Evolutionary conservation across 2,797 vertebrate species (phyloP).

Genomic region (Falco cherrug): DNA sequence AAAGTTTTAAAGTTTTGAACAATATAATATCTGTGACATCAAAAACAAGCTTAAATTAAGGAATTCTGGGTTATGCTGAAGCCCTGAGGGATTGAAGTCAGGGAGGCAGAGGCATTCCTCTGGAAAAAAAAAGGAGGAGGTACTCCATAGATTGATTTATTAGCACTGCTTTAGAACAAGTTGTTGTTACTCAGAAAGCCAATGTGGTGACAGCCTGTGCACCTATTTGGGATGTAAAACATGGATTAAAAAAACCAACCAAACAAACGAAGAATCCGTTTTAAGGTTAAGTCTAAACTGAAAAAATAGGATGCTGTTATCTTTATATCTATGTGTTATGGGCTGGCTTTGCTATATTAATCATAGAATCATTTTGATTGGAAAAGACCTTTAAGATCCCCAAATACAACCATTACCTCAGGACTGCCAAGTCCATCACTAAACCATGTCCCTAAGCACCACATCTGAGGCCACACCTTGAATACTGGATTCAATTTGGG

Average conservation of each 20-base stretch:
- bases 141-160: not conserved
- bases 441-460: no score
- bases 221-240: not conserved
- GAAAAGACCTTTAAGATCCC: no score
- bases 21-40: not conserved
- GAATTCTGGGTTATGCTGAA: not conserved
- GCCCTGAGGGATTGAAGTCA: not conserved
- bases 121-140: not conserved
- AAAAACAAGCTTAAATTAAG: not conserved
- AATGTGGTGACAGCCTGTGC: not conserved
- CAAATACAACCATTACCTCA: no score
- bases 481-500: no score
- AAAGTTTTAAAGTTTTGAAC: not conserved
- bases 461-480: no score
- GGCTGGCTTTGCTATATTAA: not conserved
- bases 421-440: no score
- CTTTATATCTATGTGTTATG: not conserved
- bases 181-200: not conserved
- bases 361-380: no score
- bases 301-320: not conserved
- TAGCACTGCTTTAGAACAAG: not conserved
- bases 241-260: not conserved
- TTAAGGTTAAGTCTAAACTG: not conserved
- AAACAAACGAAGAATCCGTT: not conserved
- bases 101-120: not conserved